Evolutionary conservation across 2,888 invertebrate genomes (phyloP).

Genomic region (Sipunculus nudus): DNA sequence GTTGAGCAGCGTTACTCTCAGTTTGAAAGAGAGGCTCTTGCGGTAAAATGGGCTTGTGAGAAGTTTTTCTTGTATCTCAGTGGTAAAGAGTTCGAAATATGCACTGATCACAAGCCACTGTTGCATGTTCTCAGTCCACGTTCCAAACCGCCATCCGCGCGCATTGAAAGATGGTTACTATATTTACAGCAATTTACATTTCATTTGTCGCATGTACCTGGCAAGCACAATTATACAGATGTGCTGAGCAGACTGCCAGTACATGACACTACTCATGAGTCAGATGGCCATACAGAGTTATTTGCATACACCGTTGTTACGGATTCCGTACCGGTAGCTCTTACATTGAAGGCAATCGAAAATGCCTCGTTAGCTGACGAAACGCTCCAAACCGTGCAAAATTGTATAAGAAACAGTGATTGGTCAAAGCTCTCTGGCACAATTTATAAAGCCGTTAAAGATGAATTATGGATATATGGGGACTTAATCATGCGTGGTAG

Average conservation of each 20-base stretch:
- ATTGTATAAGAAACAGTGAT: not conserved
- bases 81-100: slow-evolving; percentile 32
- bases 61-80: slow-evolving; percentile 24
- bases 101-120: slow-evolving; percentile 24
- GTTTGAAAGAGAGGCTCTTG: slow-evolving; percentile 36
- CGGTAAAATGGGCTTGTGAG: slow-evolving; percentile 31
- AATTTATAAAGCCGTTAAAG: not conserved
- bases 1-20: slow-evolving; percentile 33
- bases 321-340: not conserved
- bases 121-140: slow-evolving; percentile 24
- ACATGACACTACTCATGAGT: not conserved
- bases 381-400: not conserved
- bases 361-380: not conserved
- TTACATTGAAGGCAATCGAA: not conserved
- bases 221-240: slow-evolving; percentile 32
- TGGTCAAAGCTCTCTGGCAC: not conserved
- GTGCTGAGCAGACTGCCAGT: not conserved
- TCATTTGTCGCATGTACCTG: slow-evolving; percentile 32
- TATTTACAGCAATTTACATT: slow-evolving; percentile 32
- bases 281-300: too few relatives aligned
- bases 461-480: slow-evolving; percentile 7
- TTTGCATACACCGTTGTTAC: not conserved
- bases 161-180: slow-evolving; percentile 45
- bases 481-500: slow-evolving; percentile 10
- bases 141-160: slow-evolving; percentile 39